Evolutionary conservation across 2,797 vertebrate species (phyloP).

Genomic region (Silurus aristotelis): DNA sequence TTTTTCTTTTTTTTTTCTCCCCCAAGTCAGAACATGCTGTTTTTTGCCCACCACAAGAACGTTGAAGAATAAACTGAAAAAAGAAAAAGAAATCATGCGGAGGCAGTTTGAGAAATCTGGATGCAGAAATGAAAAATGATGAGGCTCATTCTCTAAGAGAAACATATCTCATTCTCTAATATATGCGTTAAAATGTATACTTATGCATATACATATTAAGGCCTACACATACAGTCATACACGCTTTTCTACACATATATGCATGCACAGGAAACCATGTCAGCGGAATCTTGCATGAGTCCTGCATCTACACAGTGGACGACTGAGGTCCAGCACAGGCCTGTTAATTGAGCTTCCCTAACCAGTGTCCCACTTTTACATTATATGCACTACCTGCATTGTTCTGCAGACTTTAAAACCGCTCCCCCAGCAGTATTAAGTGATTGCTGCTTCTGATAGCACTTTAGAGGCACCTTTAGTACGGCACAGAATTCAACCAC

Average conservation of each 20-base stretch:
- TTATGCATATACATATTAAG: not conserved
- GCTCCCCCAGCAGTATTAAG: slow-evolving; percentile 71
- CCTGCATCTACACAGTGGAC: slow-evolving; percentile 33
- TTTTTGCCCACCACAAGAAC: not conserved
- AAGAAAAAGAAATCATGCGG: not conserved
- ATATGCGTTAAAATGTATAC: not conserved
- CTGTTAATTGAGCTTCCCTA: slow-evolving; percentile 76
- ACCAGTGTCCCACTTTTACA: slow-evolving; percentile 65
- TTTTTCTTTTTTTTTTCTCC: no score
- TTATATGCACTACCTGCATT: slow-evolving; percentile 69
- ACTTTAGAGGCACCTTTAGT: slow-evolving; percentile 76
- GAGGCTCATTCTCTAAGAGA: slow-evolving; percentile 50
- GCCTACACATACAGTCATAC: not conserved
- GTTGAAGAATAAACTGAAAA: not conserved
- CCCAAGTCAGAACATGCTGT: not conserved
- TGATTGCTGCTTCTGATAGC: slow-evolving; percentile 75
- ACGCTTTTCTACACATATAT: no score
- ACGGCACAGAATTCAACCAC: slow-evolving; percentile 69
- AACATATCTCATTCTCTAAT: not conserved
- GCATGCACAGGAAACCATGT: not conserved
- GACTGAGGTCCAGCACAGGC: slow-evolving; percentile 66
- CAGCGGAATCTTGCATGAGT: slow-evolving; percentile 28
- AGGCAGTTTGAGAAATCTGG: slow-evolving; percentile 24
- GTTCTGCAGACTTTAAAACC: slow-evolving; percentile 73
- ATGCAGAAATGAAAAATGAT: slow-evolving; percentile 47